phyloP scores from a whole-genome alignment of 2,113 vertebrate species.

The Australoheros scitulus region DNA sequence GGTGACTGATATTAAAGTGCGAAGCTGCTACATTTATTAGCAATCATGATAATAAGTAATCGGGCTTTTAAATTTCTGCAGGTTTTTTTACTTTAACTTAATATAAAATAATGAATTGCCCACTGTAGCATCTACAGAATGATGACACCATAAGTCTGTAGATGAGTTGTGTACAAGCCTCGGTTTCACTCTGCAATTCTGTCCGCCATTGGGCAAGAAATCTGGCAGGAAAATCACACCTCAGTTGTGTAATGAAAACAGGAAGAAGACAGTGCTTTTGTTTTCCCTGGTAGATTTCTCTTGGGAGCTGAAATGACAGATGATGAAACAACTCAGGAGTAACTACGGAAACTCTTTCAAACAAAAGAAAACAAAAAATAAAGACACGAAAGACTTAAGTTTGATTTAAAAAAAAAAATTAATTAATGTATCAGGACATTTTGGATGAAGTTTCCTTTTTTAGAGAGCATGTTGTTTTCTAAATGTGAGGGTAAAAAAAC shows the following conservation, averaged over 20 bases:
- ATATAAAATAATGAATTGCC: background rate
- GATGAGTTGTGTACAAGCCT: background rate
- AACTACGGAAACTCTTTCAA: background rate
- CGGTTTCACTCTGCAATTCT: background rate
- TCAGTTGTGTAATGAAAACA: background rate
- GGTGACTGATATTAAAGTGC: background rate
- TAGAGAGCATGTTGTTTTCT: background rate
- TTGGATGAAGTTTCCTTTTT: background rate
- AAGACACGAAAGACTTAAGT: too few relatives aligned
- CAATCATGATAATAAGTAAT: background rate
- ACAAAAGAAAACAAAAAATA: too few relatives aligned
- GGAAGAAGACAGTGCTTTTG: background rate
- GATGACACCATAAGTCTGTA: background rate
- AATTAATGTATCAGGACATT: background rate
- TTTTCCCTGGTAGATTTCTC: background rate
- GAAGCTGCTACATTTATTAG: background rate
- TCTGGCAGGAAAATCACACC: background rate
- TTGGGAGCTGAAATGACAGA: background rate
- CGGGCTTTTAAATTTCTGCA: background rate
- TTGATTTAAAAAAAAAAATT: background rate
- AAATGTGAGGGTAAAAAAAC: slow-evolving; percentile 13
- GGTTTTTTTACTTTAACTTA: background rate
- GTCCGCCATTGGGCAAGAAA: background rate
- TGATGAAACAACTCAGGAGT: background rate
- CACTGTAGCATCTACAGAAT: background rate